phyloP scores from a whole-genome alignment of 2,797 vertebrate genomes.

The Cephalopachus bancanus region DNA sequence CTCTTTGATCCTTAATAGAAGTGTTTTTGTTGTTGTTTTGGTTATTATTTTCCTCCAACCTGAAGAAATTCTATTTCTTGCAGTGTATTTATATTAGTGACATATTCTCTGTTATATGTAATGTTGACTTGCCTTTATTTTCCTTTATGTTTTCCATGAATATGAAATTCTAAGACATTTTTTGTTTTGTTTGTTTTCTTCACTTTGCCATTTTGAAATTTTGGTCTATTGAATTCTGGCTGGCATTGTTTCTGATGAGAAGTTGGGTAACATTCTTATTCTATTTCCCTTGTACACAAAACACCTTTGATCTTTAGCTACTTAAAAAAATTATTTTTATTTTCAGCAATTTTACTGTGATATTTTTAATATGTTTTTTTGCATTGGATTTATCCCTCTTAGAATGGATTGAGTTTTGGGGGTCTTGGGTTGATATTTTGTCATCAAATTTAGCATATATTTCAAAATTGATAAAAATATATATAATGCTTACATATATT shows the following conservation, averaged over 20 bases:
- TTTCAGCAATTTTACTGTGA: background rate
- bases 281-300: background rate
- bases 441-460: background rate
- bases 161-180: background rate
- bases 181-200: background rate
- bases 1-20: background rate
- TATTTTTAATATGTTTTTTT: background rate
- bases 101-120: background rate
- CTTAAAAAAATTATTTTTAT: background rate
- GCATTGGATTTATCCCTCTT: background rate
- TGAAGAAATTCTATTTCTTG: background rate
- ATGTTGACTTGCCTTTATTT: background rate
- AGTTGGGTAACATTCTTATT: background rate
- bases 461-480: too few relatives aligned
- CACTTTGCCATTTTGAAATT: background rate
- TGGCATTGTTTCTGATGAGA: background rate
- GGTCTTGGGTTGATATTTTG: background rate
- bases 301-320: background rate
- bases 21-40: background rate
- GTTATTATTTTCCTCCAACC: background rate
- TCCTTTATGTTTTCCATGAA: background rate
- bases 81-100: too few relatives aligned
- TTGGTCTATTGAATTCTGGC: background rate
- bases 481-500: too few relatives aligned
- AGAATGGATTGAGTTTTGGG: background rate